Conservation (phyloP, 2,888 invertebrate genomes). For the Augochlorella aurata region DNA sequence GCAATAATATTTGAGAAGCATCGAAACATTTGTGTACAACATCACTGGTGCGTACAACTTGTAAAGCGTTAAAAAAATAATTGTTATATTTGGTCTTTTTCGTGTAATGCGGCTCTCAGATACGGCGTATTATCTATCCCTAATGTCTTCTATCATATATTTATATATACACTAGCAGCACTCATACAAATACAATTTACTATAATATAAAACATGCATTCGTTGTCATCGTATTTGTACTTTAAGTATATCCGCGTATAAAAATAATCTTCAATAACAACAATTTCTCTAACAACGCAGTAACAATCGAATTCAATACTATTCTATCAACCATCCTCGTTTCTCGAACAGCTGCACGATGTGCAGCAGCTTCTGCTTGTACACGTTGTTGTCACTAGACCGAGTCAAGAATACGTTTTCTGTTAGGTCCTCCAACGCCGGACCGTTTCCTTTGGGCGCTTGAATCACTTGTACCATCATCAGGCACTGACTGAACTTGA, state of each 20-base stretch:
- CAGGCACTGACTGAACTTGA: conserved; percentile 75
- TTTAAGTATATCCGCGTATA: conserved; percentile 21
- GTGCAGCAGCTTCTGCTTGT: conserved; percentile 73
- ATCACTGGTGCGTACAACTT: not conserved
- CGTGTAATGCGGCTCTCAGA: conserved; percentile 13
- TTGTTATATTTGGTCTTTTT: conserved; percentile 28
- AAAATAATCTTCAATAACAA: conserved; percentile 18
- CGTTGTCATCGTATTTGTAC: conserved; percentile 34
- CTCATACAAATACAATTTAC: not conserved
- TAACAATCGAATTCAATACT: conserved; percentile 8
- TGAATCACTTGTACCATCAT: conserved; percentile 81
- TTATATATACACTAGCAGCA: conserved; percentile 27
- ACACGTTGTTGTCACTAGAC: conserved; percentile 69
- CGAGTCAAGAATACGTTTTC: conserved; percentile 69
- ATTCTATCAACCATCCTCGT: conserved; percentile 74
- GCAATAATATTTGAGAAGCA: conserved; percentile 15
- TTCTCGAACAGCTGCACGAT: conserved; percentile 71
- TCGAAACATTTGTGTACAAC: not conserved
- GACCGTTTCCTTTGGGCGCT: conserved; percentile 70
- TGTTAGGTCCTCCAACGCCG: conserved; percentile 71
- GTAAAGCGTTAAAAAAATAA: not conserved
- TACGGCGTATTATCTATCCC: not conserved
- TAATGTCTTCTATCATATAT: conserved; percentile 10
- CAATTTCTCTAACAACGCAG: conserved; percentile 17
- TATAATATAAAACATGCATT: conserved; percentile 10